Base-by-base conservation (phyloP, 2,888 invertebrate genomes). In the Lamellibrachia satsuma region DNA sequence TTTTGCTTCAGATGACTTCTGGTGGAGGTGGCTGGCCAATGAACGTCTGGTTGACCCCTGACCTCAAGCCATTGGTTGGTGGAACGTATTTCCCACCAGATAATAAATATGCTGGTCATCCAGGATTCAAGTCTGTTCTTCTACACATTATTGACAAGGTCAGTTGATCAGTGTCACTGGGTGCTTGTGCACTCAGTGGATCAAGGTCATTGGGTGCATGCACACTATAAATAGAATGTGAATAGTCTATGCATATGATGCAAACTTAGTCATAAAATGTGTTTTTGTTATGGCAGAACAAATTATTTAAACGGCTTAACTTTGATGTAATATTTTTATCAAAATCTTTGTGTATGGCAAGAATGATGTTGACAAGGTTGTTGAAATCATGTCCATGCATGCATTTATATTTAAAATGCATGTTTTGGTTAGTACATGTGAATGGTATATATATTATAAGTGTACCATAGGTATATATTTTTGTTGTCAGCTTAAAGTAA, bases 31-130 rank as follows among this genome's bases (percentile, higher is more conserved):
- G 99, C 7, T 99, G 99, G 99, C 99, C 99, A 0, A 98, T 99
- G 98, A 98, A 98, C 94, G 98, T 99, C 0, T 99, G 99, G 97
- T 97, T 99, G 52, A 99, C 99, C 0, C 99, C 99, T 7, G 98
- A 98, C 95, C 97, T 99, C 93, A 97, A 97, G 55, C 99, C 99
- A 0, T 97, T 99, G 27, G 98, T 98, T 91, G 99, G 99, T 0
- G 99, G 99, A 6, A 99, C 99, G 0, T 99, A 99, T 96, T 99
- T 98, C 95, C 99, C 99, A 7, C 98, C 98, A 0, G 97, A 98
- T 95, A 98, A 98, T 95, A 97, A 97, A 91, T 98, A 97, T 97
- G 96, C 95, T 95, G 98, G 98, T 22, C 97, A 98, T 94, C 98
- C 98, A 52, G 98, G 99, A 0, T 99, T 99, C 96, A 98, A 97